Evolutionary conservation across 2,113 vertebrate genomes (phyloP), one percentile per base, ranked within the genome.

Genomic region (Zapus hudsonius): DNA sequence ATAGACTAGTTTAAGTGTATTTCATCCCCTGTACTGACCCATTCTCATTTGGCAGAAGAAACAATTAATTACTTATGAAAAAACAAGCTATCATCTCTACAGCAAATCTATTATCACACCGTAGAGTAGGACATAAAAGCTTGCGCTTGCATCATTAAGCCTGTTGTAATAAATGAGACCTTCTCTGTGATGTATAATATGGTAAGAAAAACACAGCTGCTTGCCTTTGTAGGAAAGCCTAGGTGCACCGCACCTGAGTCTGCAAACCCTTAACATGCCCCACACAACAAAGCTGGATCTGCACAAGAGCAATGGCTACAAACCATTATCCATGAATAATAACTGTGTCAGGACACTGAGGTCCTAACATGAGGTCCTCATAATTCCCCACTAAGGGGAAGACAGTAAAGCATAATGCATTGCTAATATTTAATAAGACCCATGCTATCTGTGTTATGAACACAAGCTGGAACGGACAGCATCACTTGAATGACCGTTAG

Each of bases 241-340:
- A 97, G 97, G 96, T 97, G 96, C 87, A 85, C 74, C 2, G 91
- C 98, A 98, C 97, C 97, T 97, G 96, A 96, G 97, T 91, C 97
- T 96, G 96, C 91, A 95, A 96, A 94, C 94, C 94, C 97, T 97
- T 97, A 97, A 97, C 96, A 97, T 97, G 96, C 85, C 96, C 88
- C 95, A 94, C 94, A 94, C 96, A 93, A 95, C 84, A 96, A 96
- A 95, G 94, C 89, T 89, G 96, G 76, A 84, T 84, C 95, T 92
- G 95, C 94, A 52, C 84, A 96, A 95, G 80, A 78, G 92, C 61
- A 75, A 95, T 96, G 95, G 96, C 96, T 92, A 94, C 95, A 97
- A 98, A 97, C 95, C 97, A 98, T 98, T 97, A 97, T 98, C 97
- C 97, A 96, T 95, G 97, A 98, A 97, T 97, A 98, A 98, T 98